Base-by-base conservation (phyloP, 2,797 vertebrate genomes). In the Rhinoraja longicauda region DNA sequence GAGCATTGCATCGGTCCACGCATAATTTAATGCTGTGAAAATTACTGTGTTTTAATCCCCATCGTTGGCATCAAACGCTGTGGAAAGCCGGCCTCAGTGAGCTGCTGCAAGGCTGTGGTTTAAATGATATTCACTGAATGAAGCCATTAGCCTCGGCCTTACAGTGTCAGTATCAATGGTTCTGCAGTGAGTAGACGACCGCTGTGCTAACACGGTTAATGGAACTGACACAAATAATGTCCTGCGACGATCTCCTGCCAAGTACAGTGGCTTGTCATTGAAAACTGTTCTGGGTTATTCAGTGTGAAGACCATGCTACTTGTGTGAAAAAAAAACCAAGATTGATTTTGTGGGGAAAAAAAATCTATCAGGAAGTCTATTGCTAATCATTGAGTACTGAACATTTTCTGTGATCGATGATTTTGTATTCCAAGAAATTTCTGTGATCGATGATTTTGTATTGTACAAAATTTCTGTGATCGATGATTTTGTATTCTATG, bases 1-100 rank as follows among this genome's bases (percentile, higher is more conserved):
- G 57, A 15, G 81, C 6, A n/a, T 26, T 62, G 53, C 53, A 29
- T 84, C 81, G 7, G 4, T 62, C 8, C 81, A 84, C 19, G 59
- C 59, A 24, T 59, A 62, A 84, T 84, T 59, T 84, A 59, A 53
- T 84, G n/a, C 81, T 84, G 39, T 84, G 81, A 26, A 84, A 84
- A 84, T 26, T 12, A 84, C 53, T 84, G 53, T 26, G 26, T 29
- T 84, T 84, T 84, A 84, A 84, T 84, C n/a, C 24, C 1, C 9
- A 29, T 84, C 29, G 13, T 26, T 13, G 26, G 26, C 15, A n/a
- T 57, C 53, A 84, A 57, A 57, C n/a, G 21, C 24, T 79, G 81
- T 21, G 7, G 19, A 24, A 53, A 57, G 81, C 9, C 81, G 21
- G 21, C 26, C 53, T 57, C 53, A 84, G 45, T 57, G 29, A 45